Evolutionary conservation across 1,140 invertebrate genomes (phyloP), one percentile per base, ranked within the genome.

Genomic region (Galleria mellonella): DNA sequence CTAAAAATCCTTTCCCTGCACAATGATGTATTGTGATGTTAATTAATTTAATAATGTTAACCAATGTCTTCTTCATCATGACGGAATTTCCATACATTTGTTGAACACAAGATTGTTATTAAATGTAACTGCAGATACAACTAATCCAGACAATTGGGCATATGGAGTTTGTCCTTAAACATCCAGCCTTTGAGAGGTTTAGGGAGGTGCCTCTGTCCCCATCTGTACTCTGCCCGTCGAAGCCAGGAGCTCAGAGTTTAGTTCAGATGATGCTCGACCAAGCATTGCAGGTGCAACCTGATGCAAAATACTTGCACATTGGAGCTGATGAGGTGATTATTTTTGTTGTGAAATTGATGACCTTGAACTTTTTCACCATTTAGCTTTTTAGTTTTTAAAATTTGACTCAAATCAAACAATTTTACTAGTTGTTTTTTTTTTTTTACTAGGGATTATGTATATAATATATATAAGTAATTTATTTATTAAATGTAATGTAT

Each of bases 61-160:
- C n/a, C n/a, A n/a, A n/a, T n/a, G n/a, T n/a, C n/a, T n/a, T n/a
- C n/a, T n/a, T n/a, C n/a, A n/a, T n/a, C n/a, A n/a, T n/a, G n/a
- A n/a, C n/a, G n/a, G n/a, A n/a, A n/a, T n/a, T n/a, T n/a, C n/a
- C n/a, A n/a, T n/a, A n/a, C n/a, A n/a, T n/a, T n/a, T n/a, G n/a
- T n/a, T 23, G 6, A 23, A 2, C 6, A 23, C 6, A 23, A 23
- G 6, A 23, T 3, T 43, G 9, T 0, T 40, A 9, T 40, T 17
- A 31, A 35, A 14, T 27, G 42, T 42, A 23, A 23, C 65, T 74
- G 14, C 54, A 87, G 37, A 94, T 99, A 58, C 97, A 97, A 27
- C 86, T 99, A 9, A 89, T 99, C 10, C 98, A 98, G 87, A 98
- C 97, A 1, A 97, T 99, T 77, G 97, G 97, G 0, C 97, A 99